Conservation (phyloP, 2,113 vertebrate species). For the Aegithalos caudatus region DNA sequence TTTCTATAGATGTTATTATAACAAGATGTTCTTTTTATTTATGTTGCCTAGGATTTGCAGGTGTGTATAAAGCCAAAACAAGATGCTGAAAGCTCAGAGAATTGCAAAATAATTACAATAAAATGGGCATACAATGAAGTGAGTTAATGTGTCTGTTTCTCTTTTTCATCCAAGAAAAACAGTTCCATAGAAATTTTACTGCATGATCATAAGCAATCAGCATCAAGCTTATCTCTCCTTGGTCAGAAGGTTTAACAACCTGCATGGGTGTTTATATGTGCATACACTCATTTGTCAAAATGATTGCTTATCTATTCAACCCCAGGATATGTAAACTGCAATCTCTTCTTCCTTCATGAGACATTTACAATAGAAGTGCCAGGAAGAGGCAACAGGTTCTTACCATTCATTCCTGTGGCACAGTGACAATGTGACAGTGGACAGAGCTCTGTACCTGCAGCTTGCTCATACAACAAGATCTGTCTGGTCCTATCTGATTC, state of each 20-base stretch:
- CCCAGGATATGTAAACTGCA: neutral
- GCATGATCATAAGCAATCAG: neutral
- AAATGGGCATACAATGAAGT: constrained; percentile 5
- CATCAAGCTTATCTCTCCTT: neutral
- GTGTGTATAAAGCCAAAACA: neutral
- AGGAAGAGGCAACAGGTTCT: neutral
- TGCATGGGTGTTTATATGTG: neutral
- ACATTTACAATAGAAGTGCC: neutral
- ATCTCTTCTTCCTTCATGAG: neutral
- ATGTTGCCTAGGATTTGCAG: neutral
- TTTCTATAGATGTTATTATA: neutral
- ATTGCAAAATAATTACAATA: constrained; percentile 6
- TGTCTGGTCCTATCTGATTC: neutral
- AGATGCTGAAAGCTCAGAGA: constrained; percentile 17
- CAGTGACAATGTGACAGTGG: neutral
- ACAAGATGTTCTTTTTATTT: neutral
- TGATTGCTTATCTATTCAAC: neutral
- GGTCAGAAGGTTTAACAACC: neutral
- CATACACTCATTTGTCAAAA: neutral
- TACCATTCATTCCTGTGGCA: neutral
- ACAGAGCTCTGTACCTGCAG: neutral
- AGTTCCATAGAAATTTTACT: neutral
- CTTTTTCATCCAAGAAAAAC: constrained; percentile 4
- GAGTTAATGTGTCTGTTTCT: neutral
- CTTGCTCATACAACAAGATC: neutral